Evolutionary conservation across 1,140 invertebrate species (phyloP), one percentile per base, ranked within the genome.

Genomic region (Caenorhabditis inopinata): DNA sequence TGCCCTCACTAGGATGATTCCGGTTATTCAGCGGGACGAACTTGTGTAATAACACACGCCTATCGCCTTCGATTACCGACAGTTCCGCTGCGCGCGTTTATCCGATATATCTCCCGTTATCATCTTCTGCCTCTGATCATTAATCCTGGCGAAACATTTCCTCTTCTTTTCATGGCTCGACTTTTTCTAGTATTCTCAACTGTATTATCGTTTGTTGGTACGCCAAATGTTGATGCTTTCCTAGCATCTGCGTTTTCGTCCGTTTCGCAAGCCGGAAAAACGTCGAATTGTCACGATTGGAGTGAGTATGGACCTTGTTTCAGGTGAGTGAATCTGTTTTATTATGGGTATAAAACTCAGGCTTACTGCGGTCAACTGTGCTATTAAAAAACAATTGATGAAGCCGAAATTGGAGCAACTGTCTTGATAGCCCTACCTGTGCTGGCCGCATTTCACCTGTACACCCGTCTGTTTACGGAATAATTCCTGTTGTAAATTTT

Each of bases 161-260:
- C 38, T 42, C 14, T 7, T 42, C 38, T 42, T 42, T 42, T 42
- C 38, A 68, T 68, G 58, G 32, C n/a, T 42, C 58, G 9, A 9
- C 14, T 35, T 38, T 21, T 68, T 42, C 58, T 68, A 38, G 32
- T 68, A 42, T 68, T 68, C 58, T 81, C 76, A 62, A 27, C 47
- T 46, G 27, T 83, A 12, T 23, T 83, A 3, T 77, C 62, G n/a
- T 48, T 82, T 77, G 79, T 45, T 23, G 73, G 73, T 18, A 51
- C 73, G 23, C 49, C 82, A 5, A 53, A 46, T 12, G 74, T 47
- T 18, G 76, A 78, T 32, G 47, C 83, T 9, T 85, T 85, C 46
- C 38, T 85, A 5, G 84, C 84, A 25, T 85, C 84, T 12, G 84
- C 84, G 23, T 85, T 85, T 77, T 85, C 84, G 6, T 85, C 84